Conservation (phyloP, 1,140 invertebrate species). For the Aphelinus certus region DNA sequence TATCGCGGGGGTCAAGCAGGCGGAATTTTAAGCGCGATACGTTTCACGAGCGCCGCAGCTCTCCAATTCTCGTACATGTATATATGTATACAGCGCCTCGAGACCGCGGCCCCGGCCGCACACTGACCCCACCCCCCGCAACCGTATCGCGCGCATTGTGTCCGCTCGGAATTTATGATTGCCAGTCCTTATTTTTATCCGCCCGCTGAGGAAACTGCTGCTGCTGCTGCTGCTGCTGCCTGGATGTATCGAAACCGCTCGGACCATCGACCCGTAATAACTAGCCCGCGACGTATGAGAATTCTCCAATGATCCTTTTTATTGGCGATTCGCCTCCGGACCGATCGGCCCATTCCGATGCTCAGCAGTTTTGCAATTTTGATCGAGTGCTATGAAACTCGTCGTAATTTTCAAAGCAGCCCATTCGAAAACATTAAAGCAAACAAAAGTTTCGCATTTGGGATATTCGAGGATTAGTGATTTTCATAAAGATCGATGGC, state of each 20-base stretch:
- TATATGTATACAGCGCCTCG: background rate
- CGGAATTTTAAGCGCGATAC: constrained; percentile 65
- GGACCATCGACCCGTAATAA: background rate
- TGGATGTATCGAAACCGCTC: constrained; percentile 7
- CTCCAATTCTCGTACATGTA: constrained; percentile 14
- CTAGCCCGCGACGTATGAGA: constrained; percentile 27
- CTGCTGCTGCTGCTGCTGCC: too few species aligned
- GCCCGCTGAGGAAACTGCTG: background rate
- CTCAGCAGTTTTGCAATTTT: too few species aligned
- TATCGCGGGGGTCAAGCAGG: constrained; percentile 65
- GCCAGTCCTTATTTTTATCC: background rate
- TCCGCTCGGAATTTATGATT: constrained; percentile 39
- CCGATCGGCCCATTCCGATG: too few species aligned
- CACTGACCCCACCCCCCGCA: background rate
- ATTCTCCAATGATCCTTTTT: background rate
- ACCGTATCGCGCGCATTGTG: constrained; percentile 26
- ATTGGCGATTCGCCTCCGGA: constrained; percentile 26
- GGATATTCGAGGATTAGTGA: too few species aligned
- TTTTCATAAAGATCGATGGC: too few species aligned
- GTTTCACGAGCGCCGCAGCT: constrained; percentile 30
- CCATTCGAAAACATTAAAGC: too few species aligned
- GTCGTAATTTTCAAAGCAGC: too few species aligned
- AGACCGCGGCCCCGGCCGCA: background rate
- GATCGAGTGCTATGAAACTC: too few species aligned
- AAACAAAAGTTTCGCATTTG: too few species aligned